Evolutionary conservation across 2,113 vertebrate species (phyloP).

Genomic region (Hyaena hyaena): DNA sequence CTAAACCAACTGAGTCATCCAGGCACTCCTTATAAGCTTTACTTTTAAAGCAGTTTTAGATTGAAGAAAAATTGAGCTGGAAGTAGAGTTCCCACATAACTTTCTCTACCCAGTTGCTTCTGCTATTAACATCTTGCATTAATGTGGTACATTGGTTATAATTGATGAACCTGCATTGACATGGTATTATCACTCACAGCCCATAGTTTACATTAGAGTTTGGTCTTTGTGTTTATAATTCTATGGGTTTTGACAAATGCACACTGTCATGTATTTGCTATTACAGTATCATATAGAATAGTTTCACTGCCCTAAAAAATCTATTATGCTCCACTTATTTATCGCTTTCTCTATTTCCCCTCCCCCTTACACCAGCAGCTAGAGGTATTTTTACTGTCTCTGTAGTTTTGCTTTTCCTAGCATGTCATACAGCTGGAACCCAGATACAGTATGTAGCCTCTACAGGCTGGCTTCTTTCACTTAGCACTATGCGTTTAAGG

Average conservation of each 20-base stretch:
- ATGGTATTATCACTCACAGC: background rate
- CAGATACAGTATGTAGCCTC: background rate
- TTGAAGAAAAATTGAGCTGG: slow-evolving; percentile 17
- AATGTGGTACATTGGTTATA: background rate
- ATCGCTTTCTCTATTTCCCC: background rate
- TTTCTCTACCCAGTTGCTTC: background rate
- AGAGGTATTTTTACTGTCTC: background rate
- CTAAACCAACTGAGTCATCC: background rate
- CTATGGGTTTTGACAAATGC: background rate
- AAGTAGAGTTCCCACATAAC: background rate
- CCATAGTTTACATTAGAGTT: slow-evolving; percentile 5
- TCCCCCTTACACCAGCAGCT: background rate
- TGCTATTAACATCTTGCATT: background rate
- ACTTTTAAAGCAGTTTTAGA: background rate
- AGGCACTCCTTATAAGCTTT: background rate
- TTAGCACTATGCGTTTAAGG: background rate
- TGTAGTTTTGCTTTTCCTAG: background rate
- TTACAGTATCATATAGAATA: background rate
- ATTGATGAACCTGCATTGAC: background rate
- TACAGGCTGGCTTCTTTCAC: background rate
- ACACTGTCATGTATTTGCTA: background rate
- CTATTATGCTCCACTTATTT: background rate
- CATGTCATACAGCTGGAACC: background rate
- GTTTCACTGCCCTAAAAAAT: background rate
- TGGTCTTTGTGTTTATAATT: background rate